Evolutionary conservation across 2,113 vertebrate genomes (phyloP).

Genomic region (Gambusia affinis): DNA sequence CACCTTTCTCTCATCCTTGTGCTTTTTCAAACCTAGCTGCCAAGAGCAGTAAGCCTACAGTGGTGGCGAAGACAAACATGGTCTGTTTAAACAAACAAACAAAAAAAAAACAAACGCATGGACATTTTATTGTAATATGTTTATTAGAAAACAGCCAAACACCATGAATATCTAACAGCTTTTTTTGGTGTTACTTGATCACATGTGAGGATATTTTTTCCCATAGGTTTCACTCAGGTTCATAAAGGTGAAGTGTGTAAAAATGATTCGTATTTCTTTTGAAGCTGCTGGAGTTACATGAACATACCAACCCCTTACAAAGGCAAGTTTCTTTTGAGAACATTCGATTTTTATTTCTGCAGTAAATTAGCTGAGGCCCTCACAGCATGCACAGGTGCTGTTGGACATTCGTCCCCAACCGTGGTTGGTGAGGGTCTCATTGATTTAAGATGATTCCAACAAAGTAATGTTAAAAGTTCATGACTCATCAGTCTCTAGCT

Average conservation of each 20-base stretch:
- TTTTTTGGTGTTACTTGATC: constrained; percentile 84
- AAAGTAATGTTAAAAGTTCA: constrained; percentile 81
- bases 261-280: constrained; percentile 98
- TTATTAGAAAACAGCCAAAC: constrained; percentile 81
- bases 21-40: constrained; percentile 83
- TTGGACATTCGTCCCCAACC: constrained; percentile 98
- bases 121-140: constrained; percentile 86
- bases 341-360: constrained; percentile 79
- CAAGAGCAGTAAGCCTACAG: constrained; percentile 87
- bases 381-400: constrained; percentile 94
- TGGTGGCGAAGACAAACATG: constrained; percentile 86
- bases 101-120: constrained; percentile 70
- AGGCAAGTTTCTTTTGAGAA: constrained; percentile 98
- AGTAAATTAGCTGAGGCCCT: constrained; percentile 86
- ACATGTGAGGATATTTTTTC: constrained; percentile 89
- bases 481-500: constrained; percentile 89
- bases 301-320: constrained; percentile 91
- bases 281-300: constrained; percentile 99
- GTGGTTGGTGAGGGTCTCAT: constrained; percentile 98
- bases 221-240: constrained; percentile 97
- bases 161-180: constrained; percentile 79
- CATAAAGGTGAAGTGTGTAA: constrained; percentile 99
- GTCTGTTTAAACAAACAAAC: constrained; percentile 63
- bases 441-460: constrained; percentile 73
- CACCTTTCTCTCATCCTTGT: constrained; percentile 88